These are phyloP conservation scores for Teleopsis dalmanni DNA, from an alignment of 1,140 invertebrate genomes.

Conservation along the genomic window DNA sequence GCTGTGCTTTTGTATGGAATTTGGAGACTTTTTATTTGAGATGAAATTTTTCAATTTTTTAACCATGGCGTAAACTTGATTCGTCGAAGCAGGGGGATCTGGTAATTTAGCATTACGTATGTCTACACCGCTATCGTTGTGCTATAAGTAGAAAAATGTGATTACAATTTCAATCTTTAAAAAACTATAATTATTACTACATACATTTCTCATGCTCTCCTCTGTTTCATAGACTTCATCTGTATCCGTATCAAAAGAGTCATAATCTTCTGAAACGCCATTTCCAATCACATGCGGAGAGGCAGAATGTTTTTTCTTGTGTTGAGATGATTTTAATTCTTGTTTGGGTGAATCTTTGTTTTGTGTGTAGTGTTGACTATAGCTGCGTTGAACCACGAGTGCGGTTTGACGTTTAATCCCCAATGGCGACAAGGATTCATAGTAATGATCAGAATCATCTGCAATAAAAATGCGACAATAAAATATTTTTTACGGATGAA, in stretches of 20 bases:
- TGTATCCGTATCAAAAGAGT: slow-evolving; percentile 56
- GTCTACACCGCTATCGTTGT: slow-evolving; percentile 47
- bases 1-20: slow-evolving; percentile 24
- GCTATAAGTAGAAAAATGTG: slow-evolving; percentile 11
- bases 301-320: slow-evolving; percentile 23
- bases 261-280: slow-evolving; percentile 48
- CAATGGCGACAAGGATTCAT: slow-evolving; percentile 50
- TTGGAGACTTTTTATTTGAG: slow-evolving; percentile 49
- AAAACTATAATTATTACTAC: background rate
- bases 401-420: slow-evolving; percentile 32
- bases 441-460: slow-evolving; percentile 54
- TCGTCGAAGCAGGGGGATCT: slow-evolving; percentile 48
- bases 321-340: slow-evolving; percentile 15
- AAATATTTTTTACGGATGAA: background rate
- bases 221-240: slow-evolving; percentile 50
- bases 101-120: slow-evolving; percentile 52
- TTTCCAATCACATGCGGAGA: slow-evolving; percentile 27
- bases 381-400: slow-evolving; percentile 17
- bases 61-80: slow-evolving; percentile 47
- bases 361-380: slow-evolving; percentile 17
- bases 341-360: slow-evolving; percentile 11
- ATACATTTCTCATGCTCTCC: slow-evolving; percentile 34
- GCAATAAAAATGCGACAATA: background rate
- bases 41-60: slow-evolving; percentile 54
- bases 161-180: background rate